Percentiles rank a stretch among this genome's conserved stretches.
Evolutionary conservation across 2,113 vertebrate genomes (phyloP).

Genomic region (Turdus rufiventris): DNA sequence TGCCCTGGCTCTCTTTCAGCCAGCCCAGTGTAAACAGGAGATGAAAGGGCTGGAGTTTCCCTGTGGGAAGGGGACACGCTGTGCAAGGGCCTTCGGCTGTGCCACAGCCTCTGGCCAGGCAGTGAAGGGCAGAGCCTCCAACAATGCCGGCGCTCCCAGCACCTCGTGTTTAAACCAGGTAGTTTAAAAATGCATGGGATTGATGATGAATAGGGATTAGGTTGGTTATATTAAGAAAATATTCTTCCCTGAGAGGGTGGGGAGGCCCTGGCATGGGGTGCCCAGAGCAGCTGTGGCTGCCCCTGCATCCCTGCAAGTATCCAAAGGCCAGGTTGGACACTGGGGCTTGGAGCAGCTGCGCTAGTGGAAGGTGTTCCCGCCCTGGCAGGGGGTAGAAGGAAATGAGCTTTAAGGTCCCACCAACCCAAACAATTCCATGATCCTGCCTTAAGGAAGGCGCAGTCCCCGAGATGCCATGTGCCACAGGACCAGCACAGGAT

Average conservation of each 20-base stretch:
- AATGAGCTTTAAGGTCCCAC: not conserved
- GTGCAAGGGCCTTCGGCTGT: rapidly evolving
- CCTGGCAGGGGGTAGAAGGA: not conserved
- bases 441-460: not conserved
- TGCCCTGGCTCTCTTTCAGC: not conserved
- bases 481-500: rapidly evolving
- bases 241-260: not conserved
- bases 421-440: not conserved
- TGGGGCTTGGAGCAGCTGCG: not conserved
- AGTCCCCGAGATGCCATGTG: rapidly evolving
- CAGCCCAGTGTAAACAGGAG: constrained; percentile 9
- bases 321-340: rapidly evolving
- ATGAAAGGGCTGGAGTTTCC: not conserved
- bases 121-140: not conserved
- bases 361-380: not conserved
- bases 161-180: not conserved
- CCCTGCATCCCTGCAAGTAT: not conserved
- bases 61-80: not conserved
- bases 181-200: not conserved
- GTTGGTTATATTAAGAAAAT: not conserved
- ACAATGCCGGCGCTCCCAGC: rapidly evolving
- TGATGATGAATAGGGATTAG: not conserved
- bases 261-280: not conserved
- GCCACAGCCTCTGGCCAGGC: not conserved
- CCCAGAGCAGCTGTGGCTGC: not conserved